phyloP scores from a whole-genome alignment of 2,113 vertebrate genomes.

The Edolisoma coerulescens region DNA sequence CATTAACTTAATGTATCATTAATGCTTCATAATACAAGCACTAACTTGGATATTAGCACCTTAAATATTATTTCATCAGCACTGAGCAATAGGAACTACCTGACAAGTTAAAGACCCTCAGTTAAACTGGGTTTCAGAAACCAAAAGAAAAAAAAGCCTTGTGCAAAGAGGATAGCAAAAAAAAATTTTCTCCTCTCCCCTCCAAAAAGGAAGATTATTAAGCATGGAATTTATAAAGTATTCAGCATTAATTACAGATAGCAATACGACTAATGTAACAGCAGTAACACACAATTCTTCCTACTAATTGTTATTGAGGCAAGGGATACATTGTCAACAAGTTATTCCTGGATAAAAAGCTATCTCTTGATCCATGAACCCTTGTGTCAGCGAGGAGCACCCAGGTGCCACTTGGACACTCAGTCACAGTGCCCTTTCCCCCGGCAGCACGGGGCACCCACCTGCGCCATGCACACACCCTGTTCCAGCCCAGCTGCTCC shows the following conservation, averaged over 20 bases:
- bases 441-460: fast-evolving
- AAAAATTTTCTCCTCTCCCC: not conserved
- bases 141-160: not conserved
- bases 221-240: not conserved
- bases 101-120: not conserved
- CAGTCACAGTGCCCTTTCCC: fast-evolving
- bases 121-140: not conserved
- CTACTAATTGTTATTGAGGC: not conserved
- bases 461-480: not conserved
- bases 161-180: not conserved
- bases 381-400: fast-evolving
- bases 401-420: fast-evolving
- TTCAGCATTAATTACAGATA: not conserved
- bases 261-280: not conserved
- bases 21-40: not conserved
- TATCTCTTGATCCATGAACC: not conserved
- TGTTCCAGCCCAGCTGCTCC: not conserved
- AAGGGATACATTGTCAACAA: not conserved
- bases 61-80: not conserved
- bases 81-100: not conserved
- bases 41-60: not conserved
- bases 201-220: not conserved
- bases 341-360: not conserved
- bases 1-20: not conserved
- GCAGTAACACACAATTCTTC: not conserved